phyloP scores from a whole-genome alignment of 1,140 invertebrate species.

The Globodera rostochiensis region DNA sequence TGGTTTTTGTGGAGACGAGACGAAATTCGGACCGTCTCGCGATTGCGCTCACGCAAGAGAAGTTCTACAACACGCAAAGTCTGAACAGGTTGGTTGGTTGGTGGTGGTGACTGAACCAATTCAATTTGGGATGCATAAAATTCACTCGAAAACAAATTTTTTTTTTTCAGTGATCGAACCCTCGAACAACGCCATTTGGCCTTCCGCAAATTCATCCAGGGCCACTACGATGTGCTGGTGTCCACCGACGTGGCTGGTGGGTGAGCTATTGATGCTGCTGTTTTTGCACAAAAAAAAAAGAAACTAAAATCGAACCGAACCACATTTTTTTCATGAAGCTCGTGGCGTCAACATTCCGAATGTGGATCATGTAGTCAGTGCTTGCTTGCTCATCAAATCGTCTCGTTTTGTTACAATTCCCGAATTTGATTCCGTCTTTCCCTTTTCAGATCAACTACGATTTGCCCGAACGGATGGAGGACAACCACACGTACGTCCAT shows the following conservation, averaged over 20 bases:
- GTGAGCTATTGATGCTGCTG: too few species aligned
- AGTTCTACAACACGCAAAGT: constrained; percentile 21
- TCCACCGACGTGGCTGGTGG: constrained; percentile 35
- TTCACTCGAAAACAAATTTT: constrained; percentile 17
- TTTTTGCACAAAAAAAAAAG: too few species aligned
- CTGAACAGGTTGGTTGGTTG: constrained; percentile 27
- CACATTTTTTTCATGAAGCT: background rate
- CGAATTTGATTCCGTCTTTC: constrained; percentile 76
- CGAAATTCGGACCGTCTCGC: constrained; percentile 33
- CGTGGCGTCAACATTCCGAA: constrained; percentile 46
- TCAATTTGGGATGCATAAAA: background rate
- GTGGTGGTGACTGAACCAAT: background rate
- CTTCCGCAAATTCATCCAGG: constrained; percentile 19
- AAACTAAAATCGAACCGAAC: too few species aligned
- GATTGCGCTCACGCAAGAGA: constrained; percentile 17
- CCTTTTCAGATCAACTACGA: constrained; percentile 79
- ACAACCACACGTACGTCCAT: constrained; percentile 85
- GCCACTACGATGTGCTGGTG: constrained; percentile 30
- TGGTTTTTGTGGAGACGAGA: constrained; percentile 34
- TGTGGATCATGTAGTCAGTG: constrained; percentile 25
- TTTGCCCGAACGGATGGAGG: constrained; percentile 74
- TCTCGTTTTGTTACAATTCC: constrained; percentile 69
- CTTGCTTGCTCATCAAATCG: constrained; percentile 67
- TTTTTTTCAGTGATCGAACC: constrained; percentile 39
- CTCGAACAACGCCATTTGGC: constrained; percentile 37